Conservation (phyloP, 2,113 vertebrate species). For the Bos indicus region DNA sequence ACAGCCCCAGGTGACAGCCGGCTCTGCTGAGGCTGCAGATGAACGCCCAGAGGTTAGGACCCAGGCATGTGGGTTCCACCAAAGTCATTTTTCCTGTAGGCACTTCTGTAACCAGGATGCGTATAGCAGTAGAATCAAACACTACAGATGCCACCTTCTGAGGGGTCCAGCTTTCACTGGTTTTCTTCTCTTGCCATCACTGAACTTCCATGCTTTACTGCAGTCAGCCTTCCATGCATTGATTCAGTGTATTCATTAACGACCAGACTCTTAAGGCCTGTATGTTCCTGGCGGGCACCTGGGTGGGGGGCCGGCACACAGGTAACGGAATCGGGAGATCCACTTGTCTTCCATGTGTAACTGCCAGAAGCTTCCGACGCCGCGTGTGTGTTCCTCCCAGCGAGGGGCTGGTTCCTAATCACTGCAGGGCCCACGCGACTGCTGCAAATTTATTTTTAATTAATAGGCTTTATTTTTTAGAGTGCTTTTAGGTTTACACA, state of each 20-base stretch:
- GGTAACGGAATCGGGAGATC: not conserved
- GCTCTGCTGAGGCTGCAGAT: not conserved
- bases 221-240: not conserved
- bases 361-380: not conserved
- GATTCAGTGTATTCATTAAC: not conserved
- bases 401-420: not conserved
- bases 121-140: not conserved
- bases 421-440: not conserved
- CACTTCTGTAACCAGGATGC: not conserved
- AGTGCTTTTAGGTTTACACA: not conserved
- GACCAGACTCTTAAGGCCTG: not conserved
- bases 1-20: not conserved
- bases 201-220: not conserved
- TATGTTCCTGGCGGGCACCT: not conserved
- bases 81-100: not conserved
- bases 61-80: not conserved
- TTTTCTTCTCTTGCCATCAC: not conserved
- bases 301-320: not conserved
- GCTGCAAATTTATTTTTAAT: not conserved
- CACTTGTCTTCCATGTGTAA: not conserved
- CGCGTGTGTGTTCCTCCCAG: not conserved
- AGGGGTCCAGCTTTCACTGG: not conserved
- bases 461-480: not conserved
- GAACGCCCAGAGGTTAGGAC: not conserved
- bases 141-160: not conserved